Base-by-base conservation (phyloP, 1,140 invertebrate species). In the Scaptodrosophila lebanonensis region DNA sequence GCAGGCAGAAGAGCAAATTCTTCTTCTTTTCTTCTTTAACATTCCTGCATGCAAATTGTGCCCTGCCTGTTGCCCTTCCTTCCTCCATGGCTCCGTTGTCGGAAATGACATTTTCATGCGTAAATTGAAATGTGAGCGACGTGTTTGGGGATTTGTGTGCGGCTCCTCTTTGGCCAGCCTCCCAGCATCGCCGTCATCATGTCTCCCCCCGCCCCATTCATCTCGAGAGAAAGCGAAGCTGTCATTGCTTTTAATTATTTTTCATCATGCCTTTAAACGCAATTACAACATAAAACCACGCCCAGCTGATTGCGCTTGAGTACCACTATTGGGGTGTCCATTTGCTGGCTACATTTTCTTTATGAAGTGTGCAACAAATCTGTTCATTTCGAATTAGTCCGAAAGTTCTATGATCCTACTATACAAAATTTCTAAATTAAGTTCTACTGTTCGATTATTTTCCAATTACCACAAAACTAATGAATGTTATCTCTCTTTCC, bases 21-120 rank as follows among this genome's bases (percentile, higher is more conserved):
- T 27, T 38, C 29, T 58, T n/a, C 44, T 44, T 15, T 44, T 50
- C 52, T 51, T 15, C 25, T 22, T 36, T 39, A 51, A 56, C 65
- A 79, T 73, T 77, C 63, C 61, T 77, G 72, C 77, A 83, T 83
- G 77, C 79, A 83, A 83, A 83, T 83, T 83, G n/a, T 84, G 36
- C 49, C 65, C 35, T 32, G 35, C 20, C 22, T 44, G 6, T 22
- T 12, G 3, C 25, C 15, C 1, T 30, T 32, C 2, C 42, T 32
- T 0, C 36, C 11, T 44, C 32, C 13, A 1, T n/a, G 38, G 13
- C 39, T 17, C 32, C 16, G 59, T 56, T 73, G 75, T 82, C 69
- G 75, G 79, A 77, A 83, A 83, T 84, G 79, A 73, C 77, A 83
- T 83, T 83, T 83, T 83, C 79, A 83, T 83, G 77, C 79, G 77